Conservation (phyloP, 1,140 invertebrate species). For the Dendroctonus valens region DNA sequence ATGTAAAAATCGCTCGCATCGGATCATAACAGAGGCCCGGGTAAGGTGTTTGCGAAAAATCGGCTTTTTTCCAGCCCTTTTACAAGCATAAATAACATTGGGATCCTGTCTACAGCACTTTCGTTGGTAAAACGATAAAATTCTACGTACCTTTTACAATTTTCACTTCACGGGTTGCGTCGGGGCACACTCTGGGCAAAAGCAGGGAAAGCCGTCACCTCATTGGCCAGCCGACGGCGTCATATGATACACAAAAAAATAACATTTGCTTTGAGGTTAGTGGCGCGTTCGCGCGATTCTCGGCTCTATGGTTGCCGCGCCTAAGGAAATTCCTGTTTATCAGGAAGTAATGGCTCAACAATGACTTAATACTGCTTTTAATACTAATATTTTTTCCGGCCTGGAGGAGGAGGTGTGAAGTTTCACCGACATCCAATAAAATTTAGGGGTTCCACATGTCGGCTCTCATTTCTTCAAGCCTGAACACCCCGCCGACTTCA, state of each 20-base stretch:
- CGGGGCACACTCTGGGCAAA: constrained; percentile 47
- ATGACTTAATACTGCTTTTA: constrained; percentile 33
- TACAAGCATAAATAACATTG: constrained; percentile 33
- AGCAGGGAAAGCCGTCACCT: constrained; percentile 46
- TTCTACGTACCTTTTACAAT: constrained; percentile 52
- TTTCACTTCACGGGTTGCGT: constrained; percentile 49
- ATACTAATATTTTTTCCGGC: constrained; percentile 28
- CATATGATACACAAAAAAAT: constrained; percentile 52
- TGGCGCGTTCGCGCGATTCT: constrained; percentile 26
- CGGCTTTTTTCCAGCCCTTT: constrained; percentile 34
- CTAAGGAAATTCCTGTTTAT: constrained; percentile 9
- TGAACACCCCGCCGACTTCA: neutral
- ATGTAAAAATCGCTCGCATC: constrained; percentile 36
- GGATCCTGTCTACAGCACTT: constrained; percentile 43
- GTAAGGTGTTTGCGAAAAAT: constrained; percentile 34
- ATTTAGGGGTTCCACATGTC: constrained; percentile 16
- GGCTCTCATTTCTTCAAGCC: neutral
- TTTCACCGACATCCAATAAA: constrained; percentile 21
- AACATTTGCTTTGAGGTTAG: constrained; percentile 47
- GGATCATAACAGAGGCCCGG: constrained; percentile 9
- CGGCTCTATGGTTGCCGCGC: constrained; percentile 22
- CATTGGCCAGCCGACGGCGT: constrained; percentile 48
- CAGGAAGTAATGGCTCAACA: constrained; percentile 21
- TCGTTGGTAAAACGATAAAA: constrained; percentile 52
- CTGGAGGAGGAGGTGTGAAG: constrained; percentile 23